Evolutionary conservation across 2,797 vertebrate genomes (phyloP).

Genomic region (Phylloscopus collybita): DNA sequence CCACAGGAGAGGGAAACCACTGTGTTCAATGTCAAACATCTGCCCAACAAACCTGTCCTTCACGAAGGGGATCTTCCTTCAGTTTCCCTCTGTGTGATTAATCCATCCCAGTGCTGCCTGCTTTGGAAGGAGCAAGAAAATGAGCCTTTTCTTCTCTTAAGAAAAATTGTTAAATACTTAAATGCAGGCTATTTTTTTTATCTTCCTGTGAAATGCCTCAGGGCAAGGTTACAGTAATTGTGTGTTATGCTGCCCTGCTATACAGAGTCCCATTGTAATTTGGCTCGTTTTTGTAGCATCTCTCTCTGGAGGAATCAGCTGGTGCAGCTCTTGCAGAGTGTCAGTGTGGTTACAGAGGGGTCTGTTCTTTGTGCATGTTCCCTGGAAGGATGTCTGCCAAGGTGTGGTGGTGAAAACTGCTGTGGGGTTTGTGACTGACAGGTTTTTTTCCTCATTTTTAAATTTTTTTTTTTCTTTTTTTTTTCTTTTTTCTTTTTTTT

Average conservation of each 20-base stretch:
- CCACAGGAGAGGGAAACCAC: background rate
- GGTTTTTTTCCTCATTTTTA: background rate
- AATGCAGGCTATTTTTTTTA: background rate
- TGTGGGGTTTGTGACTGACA: background rate
- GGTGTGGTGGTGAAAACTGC: background rate
- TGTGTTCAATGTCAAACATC: background rate
- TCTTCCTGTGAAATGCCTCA: slow-evolving; percentile 17
- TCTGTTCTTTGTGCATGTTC: fast-evolving
- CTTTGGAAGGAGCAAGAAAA: background rate
- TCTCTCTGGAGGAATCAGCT: background rate
- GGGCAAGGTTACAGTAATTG: slow-evolving; percentile 37
- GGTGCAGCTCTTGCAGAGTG: background rate
- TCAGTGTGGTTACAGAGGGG: background rate
- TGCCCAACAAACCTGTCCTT: background rate
- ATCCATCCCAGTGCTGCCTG: background rate
- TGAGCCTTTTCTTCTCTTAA: background rate
- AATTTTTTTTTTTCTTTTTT: background rate
- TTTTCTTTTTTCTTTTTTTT: background rate
- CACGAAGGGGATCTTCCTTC: background rate
- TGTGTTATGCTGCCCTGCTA: background rate
- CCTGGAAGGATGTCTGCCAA: background rate
- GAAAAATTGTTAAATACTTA: slow-evolving; percentile 2
- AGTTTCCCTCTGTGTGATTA: background rate
- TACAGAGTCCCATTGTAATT: background rate
- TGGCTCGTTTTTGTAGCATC: background rate